Evolutionary conservation across 2,797 vertebrate genomes (phyloP).

Genomic region (Holocentrus rufus): DNA sequence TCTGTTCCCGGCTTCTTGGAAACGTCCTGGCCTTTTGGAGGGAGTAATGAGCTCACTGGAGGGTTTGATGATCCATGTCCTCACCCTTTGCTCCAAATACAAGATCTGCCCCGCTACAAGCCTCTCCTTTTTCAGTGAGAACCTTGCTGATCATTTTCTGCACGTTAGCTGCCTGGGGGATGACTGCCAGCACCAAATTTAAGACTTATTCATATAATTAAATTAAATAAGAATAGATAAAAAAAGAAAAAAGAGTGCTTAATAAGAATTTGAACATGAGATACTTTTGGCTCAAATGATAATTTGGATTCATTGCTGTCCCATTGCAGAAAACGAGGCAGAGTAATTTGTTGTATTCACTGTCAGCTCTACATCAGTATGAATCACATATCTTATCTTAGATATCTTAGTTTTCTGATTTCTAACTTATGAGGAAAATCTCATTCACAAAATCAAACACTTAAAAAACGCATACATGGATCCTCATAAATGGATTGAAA

Average conservation of each 20-base stretch:
- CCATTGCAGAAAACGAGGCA: not conserved
- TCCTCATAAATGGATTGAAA: no score
- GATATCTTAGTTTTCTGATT: conserved; percentile 20
- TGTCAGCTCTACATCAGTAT: not conserved
- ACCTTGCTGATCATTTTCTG: conserved; percentile 58
- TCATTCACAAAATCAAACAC: no score
- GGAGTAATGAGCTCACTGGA: conserved; percentile 83
- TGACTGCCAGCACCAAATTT: conserved; percentile 16
- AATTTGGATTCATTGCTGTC: not conserved
- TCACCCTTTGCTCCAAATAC: conserved; percentile 76
- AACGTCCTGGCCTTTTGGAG: conserved; percentile 76
- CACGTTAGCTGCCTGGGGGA: conserved; percentile 21
- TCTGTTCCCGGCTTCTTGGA: conserved; percentile 67
- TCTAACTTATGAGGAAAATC: conserved; percentile 1
- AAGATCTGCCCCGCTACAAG: conserved; percentile 58
- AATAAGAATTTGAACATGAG: not conserved
- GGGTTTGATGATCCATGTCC: conserved; percentile 79
- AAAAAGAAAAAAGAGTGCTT: not conserved
- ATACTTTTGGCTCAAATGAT: not conserved
- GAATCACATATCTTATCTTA: no score
- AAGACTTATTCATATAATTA: not conserved
- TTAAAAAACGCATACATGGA: no score
- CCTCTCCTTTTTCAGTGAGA: conserved; percentile 52
- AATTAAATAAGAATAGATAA: conserved; percentile 5
- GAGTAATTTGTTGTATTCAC: not conserved